Conservation (phyloP, 2,797 vertebrate species). For the Dendrocincla tyrannina region DNA sequence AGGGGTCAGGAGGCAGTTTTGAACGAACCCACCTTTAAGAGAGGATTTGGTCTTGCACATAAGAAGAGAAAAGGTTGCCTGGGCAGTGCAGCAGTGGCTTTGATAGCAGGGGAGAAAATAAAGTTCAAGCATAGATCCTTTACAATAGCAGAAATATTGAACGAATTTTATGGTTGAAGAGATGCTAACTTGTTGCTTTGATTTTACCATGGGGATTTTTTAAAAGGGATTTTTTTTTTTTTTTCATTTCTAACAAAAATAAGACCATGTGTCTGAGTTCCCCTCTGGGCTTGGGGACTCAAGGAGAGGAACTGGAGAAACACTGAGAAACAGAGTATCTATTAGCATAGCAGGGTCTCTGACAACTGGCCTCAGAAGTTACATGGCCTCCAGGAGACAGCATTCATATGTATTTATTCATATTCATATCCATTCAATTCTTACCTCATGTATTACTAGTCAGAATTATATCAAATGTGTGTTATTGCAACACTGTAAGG, state of each 20-base stretch:
- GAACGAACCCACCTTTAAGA: background rate
- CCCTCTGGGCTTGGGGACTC: background rate
- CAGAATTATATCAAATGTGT: background rate
- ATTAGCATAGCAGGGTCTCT: background rate
- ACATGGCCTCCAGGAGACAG: background rate
- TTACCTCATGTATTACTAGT: background rate
- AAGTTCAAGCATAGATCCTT: background rate
- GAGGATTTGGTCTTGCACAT: background rate
- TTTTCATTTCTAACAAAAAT: background rate
- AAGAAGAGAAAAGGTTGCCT: background rate
- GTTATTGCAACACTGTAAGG: background rate
- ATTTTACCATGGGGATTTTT: background rate
- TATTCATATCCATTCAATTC: background rate
- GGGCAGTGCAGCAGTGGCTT: background rate
- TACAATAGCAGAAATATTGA: background rate
- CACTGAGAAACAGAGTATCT: background rate
- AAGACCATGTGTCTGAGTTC: background rate
- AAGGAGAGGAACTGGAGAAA: background rate
- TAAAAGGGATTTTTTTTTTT: background rate
- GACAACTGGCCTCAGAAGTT: background rate
- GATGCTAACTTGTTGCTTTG: background rate
- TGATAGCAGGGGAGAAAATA: background rate
- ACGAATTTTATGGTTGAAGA: background rate
- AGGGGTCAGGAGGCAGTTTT: background rate
- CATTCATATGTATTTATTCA: background rate